Evolutionary conservation across 2,888 invertebrate species (phyloP), one percentile per base, ranked within the genome.

Genomic region (Vesta saturnalis): DNA sequence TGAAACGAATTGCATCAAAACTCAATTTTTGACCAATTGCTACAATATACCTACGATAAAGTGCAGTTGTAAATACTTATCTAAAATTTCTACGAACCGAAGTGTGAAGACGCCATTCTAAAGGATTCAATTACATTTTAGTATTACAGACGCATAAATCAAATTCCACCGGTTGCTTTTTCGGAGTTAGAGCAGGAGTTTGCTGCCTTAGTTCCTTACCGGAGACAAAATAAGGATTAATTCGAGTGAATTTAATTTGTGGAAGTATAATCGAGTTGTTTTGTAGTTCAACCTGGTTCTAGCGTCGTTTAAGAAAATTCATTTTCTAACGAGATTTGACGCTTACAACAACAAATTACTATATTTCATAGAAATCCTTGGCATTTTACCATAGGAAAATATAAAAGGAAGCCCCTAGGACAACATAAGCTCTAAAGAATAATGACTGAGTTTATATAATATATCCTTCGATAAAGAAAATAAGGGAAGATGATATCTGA

Each of bases 221-320:
- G 54, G 30, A 62, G 59, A 64, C 62, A 68, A 68, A 67, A 64
- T 64, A 70, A 67, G 70, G 71, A 73, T 72, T 76, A 77, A 75
- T 74, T 69, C 76, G 63, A 69, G 75, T 69, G 65, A 71, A 70
- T 72, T 74, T 76, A 77, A 77, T 75, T 75, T 74, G 72, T 63
- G 72, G 70, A 77, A 76, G 76, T 75, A 73, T 72, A 74, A 76
- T 74, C 74, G 74, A 76, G 75, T 76, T 77, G 60, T 75, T 76
- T 73, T 76, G 62, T 69, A 75, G 70, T 73, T 72, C 64, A 76
- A 74, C 59, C 64, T 68, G 68, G 39, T 39, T 39, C 39, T 73
- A 72, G 69, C 70, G 69, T 68, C 59, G 46, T 59, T 71, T 66
- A 59, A 59, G 58, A 64, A 63, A 64, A 64, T 39, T 68, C 62